Base-by-base conservation (phyloP, 2,888 invertebrate species). In the Monopis laevigella region DNA sequence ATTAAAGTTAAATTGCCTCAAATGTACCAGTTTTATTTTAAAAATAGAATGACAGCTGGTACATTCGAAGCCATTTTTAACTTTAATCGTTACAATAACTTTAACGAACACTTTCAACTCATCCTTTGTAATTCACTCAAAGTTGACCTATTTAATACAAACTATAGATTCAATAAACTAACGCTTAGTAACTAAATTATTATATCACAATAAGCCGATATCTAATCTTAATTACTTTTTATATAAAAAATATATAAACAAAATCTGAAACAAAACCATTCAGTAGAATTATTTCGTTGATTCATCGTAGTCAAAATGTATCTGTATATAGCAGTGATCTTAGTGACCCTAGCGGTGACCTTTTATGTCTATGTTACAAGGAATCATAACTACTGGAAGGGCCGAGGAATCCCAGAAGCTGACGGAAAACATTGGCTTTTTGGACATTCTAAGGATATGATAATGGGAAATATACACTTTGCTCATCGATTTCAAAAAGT, bases 401-500 rank as follows among this genome's bases (percentile, higher is more conserved):
- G 46, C 35, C 39, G 46, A 28, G 51, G 52, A 19, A 49, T 59
- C 8, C 51, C 52, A 6, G 48, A 18, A 6, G 39, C 46, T 26
- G 51, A 54, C 6, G 42, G 45, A 19, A 45, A 46, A 2, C 41
- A 40, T 27, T 45, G 48, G 21, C 38, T 56, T 38, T 51, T 53
- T 29, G 58, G 57, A 11, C 59, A 59, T 47, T 43, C 56, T n/a
- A 52, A 49, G 8, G 46, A 48, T 7, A 43, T 48, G 6, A 28
- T 57, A 5, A 41, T 53, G 3, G 45, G 49, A 36, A 52, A 49
- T 42, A 57, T 51, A 46, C 50, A 54, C 27, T 24, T 56, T 1
- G 52, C 54, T 3, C 45, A 55, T 36, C 45, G 57, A 14, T 54
- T 49, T 41, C 35, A 41, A 5, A 53, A 59, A 18, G 49, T 61